Evolutionary conservation across 2,113 vertebrate species (phyloP).

Genomic region (Datnioides undecimradiatus): DNA sequence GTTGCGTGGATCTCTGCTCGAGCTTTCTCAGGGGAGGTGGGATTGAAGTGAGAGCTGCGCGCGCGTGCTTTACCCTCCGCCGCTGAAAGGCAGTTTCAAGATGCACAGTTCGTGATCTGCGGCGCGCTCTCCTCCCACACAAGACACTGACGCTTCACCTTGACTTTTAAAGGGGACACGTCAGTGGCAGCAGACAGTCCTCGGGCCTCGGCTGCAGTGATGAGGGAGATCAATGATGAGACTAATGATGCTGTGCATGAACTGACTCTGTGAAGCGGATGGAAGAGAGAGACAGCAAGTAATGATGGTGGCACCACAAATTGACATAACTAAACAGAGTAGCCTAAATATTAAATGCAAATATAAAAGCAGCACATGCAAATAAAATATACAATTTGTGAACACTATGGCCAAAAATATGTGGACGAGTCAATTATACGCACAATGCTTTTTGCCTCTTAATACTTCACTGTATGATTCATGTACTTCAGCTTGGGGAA

Average conservation of each 20-base stretch:
- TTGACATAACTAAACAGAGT: neutral
- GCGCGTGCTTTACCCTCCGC: slow-evolving; percentile 41
- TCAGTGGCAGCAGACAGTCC: slow-evolving; percentile 45
- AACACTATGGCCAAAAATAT: neutral
- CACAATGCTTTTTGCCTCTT: neutral
- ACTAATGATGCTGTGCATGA: slow-evolving; percentile 54
- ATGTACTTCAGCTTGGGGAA: neutral
- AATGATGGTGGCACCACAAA: slow-evolving; percentile 6
- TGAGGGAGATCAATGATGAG: slow-evolving; percentile 50
- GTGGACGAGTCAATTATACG: neutral
- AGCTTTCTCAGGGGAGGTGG: slow-evolving; percentile 56
- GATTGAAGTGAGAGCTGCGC: slow-evolving; percentile 48
- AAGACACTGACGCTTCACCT: slow-evolving; percentile 63
- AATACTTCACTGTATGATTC: too few species aligned
- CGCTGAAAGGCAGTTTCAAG: slow-evolving; percentile 36
- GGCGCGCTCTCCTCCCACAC: slow-evolving; percentile 21
- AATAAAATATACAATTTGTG: neutral
- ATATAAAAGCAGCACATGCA: neutral
- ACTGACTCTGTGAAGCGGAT: slow-evolving; percentile 37
- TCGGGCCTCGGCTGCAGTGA: slow-evolving; percentile 13
- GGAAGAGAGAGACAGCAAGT: slow-evolving; percentile 13
- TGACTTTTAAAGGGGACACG: slow-evolving; percentile 66
- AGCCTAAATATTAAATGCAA: neutral
- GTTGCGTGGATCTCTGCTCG: slow-evolving; percentile 25
- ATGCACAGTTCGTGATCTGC: slow-evolving; percentile 36